Conservation (phyloP, 1,140 invertebrate genomes). For the Monomorium pharaonis region DNA sequence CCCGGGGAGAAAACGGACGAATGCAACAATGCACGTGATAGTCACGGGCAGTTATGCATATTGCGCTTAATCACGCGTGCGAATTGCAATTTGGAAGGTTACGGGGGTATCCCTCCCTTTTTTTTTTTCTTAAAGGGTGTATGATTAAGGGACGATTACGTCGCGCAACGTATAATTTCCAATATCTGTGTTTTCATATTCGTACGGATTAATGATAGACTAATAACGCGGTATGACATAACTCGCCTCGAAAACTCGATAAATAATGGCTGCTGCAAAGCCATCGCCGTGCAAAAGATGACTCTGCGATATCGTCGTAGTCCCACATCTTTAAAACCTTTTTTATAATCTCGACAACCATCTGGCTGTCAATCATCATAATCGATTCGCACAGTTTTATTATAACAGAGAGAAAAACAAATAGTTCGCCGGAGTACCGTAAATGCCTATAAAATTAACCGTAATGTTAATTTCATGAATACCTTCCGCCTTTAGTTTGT, state of each 20-base stretch:
- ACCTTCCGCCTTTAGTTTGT: neutral
- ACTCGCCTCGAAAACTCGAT: conserved; percentile 43
- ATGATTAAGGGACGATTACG: conserved; percentile 49
- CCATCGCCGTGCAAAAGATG: conserved; percentile 29
- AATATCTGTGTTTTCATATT: conserved; percentile 40
- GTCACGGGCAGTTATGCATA: conserved; percentile 28
- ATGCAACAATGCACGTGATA: conserved; percentile 35
- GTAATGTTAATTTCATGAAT: conserved; percentile 8
- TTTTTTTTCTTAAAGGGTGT: conserved; percentile 8
- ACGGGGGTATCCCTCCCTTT: neutral
- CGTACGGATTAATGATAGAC: conserved; percentile 47
- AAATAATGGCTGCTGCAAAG: conserved; percentile 21
- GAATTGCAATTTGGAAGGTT: conserved; percentile 51
- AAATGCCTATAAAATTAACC: neutral
- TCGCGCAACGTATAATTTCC: conserved; percentile 48
- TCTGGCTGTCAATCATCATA: conserved; percentile 35
- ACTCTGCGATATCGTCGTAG: conserved; percentile 1
- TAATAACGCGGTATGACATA: conserved; percentile 45
- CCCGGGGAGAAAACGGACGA: neutral
- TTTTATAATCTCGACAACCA: conserved; percentile 6
- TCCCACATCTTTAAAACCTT: neutral
- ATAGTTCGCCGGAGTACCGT: neutral
- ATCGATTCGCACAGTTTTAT: conserved; percentile 15
- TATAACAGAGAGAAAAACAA: neutral
- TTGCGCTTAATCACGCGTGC: conserved; percentile 37